Conservation (phyloP, 1,140 invertebrate species). For the Eriosoma lanigerum region DNA sequence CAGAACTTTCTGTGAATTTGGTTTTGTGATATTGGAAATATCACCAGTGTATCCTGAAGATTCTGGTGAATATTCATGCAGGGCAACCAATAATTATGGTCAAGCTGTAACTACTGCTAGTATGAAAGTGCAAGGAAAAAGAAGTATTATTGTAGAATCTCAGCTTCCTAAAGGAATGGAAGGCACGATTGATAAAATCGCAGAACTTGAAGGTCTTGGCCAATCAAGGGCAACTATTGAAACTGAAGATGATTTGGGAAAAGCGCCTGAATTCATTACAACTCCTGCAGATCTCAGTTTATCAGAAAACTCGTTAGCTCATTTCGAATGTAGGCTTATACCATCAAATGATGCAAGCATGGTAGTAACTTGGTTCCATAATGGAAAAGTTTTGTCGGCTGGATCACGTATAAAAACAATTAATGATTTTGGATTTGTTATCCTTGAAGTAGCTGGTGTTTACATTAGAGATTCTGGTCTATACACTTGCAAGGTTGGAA, state of each 20-base stretch:
- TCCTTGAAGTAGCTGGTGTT: slow-evolving; percentile 84
- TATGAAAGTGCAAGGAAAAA: slow-evolving; percentile 87
- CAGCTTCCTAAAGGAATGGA: slow-evolving; percentile 91
- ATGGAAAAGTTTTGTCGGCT: slow-evolving; percentile 84
- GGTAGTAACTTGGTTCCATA: slow-evolving; percentile 95
- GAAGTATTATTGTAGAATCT: slow-evolving; percentile 87
- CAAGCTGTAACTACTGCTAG: slow-evolving; percentile 90
- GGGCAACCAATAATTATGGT: slow-evolving; percentile 86
- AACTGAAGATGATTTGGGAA: slow-evolving; percentile 80
- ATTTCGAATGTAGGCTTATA: slow-evolving; percentile 86
- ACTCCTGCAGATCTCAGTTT: slow-evolving; percentile 80
- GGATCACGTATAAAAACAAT: slow-evolving; percentile 88
- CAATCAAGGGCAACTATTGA: slow-evolving; percentile 64
- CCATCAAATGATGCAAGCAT: slow-evolving; percentile 91
- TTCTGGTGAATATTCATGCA: slow-evolving; percentile 89
- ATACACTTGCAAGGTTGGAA: slow-evolving; percentile 77
- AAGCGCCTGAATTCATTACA: slow-evolving; percentile 90
- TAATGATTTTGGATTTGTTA: slow-evolving; percentile 92
- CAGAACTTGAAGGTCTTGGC: slow-evolving; percentile 85
- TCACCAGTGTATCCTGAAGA: slow-evolving; percentile 94
- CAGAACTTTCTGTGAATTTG: slow-evolving; percentile 92
- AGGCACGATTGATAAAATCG: slow-evolving; percentile 89
- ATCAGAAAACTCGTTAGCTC: slow-evolving; percentile 85
- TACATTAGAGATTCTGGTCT: slow-evolving; percentile 85
- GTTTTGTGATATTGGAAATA: slow-evolving; percentile 91